Base-by-base conservation (phyloP, 2,888 invertebrate species). In the Galeruca laticollis region DNA sequence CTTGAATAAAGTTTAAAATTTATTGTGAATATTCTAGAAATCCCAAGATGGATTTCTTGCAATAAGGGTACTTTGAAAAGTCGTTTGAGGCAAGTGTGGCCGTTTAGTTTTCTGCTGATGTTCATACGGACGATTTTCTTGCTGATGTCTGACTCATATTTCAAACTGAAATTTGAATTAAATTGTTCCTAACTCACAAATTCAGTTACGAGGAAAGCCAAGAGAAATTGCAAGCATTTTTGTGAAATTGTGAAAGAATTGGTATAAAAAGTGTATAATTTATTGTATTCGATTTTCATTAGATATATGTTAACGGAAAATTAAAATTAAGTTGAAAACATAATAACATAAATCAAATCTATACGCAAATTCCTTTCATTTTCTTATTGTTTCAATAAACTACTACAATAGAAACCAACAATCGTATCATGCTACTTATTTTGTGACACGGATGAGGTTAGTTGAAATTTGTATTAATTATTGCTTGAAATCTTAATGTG, bases 51-150 rank as follows among this genome's bases (percentile, higher is more conserved):
- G 68, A 73, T 73, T 68, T 59, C 57, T 66, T 60, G 70, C 73
- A 72, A 74, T 72, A 79, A 78, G 80, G 80, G 80, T 78, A 81
- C 80, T 81, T 81, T 79, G 77, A 79, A 80, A 81, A 82, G 81
- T 82, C 82, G 80, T 82, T 82, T 79, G 75, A 74, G 77, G 76
- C 82, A 81, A 81, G 77, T 80, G 81, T 79, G 78, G 76, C 77
- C 75, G 68, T 73, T 74, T 74, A 74, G 76, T 77, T 75, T 75
- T 76, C 74, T 77, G 77, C 78, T 76, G 78, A 79, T 77, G 71
- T 73, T 68, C 72, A 72, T 73, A 64, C 57, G 69, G 62, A 70
- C 71, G 73, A 74, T 74, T 73, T 77, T 75, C 74, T 71, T 74
- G 74, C 76, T 77, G 76, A 77, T 75, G 74, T 70, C 71, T 73